Percentiles rank a stretch among this genome's conserved stretches.
Conservation (phyloP, 2,797 vertebrate genomes). For the Delichon dasypus region DNA sequence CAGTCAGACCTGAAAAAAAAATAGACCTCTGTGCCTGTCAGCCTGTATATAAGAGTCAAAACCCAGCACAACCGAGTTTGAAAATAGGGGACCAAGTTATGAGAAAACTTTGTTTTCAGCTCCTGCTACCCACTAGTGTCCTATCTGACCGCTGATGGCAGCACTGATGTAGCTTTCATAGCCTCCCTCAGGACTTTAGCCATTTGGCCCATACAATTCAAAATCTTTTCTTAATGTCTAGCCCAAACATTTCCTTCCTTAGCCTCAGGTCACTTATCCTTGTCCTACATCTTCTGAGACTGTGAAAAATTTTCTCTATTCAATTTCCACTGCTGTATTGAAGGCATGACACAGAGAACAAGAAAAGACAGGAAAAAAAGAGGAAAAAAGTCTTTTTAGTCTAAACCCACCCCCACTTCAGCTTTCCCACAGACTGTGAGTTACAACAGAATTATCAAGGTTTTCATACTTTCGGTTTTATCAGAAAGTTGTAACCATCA, state of each 20-base stretch:
- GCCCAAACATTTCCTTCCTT: conserved; percentile 54
- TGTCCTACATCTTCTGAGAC: conserved; percentile 40
- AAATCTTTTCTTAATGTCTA: conserved; percentile 41
- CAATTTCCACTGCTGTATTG: neutral
- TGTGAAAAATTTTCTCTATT: conserved; percentile 14
- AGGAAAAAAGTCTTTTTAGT: neutral
- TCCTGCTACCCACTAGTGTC: neutral
- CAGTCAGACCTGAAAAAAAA: neutral
- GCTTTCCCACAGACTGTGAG: neutral
- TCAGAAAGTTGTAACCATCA: neutral
- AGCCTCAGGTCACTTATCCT: conserved; percentile 32
- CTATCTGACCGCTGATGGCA: neutral
- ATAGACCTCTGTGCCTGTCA: neutral
- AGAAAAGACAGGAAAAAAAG: neutral
- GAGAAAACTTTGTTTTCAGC: conserved; percentile 17
- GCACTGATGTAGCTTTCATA: neutral
- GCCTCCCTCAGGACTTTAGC: neutral
- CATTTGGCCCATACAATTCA: neutral
- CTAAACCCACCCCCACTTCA: fast-evolving
- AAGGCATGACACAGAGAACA: neutral
- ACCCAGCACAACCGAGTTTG: neutral
- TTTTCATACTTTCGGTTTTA: neutral
- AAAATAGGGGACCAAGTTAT: neutral
- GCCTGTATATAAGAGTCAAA: neutral
- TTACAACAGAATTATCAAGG: neutral